These are phyloP conservation scores for Acropora tenuis DNA, from an alignment of 64 coral and sea anemone genomes.

Conservation along the genomic window DNA sequence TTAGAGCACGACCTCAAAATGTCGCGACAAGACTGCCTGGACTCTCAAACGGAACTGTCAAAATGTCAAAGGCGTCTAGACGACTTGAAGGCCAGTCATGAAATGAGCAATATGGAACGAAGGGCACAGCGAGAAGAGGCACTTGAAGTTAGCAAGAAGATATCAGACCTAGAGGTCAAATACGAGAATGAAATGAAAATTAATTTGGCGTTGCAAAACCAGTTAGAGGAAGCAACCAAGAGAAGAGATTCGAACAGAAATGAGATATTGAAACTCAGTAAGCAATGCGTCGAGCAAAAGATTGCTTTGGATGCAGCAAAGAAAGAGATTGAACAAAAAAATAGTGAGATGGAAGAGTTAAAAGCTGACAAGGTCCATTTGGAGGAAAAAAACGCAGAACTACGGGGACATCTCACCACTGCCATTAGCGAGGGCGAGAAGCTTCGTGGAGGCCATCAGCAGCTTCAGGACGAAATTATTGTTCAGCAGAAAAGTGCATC, in stretches of 20 bases:
- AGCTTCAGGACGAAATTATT: conserved; percentile 42
- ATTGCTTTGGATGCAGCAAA: conserved; percentile 43
- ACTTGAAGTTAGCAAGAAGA: conserved; percentile 42
- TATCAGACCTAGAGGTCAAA: conserved; percentile 77
- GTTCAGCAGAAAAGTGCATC: conserved; percentile 26
- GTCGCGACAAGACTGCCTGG: conserved; percentile 37
- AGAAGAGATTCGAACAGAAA: conserved; percentile 37
- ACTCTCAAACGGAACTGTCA: conserved; percentile 19
- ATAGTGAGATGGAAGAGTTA: conserved; percentile 61
- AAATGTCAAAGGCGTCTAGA: conserved; percentile 20
- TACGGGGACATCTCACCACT: conserved; percentile 13
- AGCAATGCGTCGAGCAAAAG: conserved; percentile 71
- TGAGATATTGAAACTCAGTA: conserved; percentile 63
- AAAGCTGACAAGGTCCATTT: conserved; percentile 61
- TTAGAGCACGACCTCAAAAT: conserved; percentile 43
- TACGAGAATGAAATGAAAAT: conserved; percentile 64
- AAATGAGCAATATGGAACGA: conserved; percentile 1
- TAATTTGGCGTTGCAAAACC: conserved; percentile 44
- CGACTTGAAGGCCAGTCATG: neutral
- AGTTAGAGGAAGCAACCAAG: conserved; percentile 54
- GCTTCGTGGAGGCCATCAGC: conserved; percentile 30
- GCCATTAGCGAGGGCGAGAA: conserved; percentile 38
- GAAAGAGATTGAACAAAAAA: conserved; percentile 55
- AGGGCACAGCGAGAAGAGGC: conserved; percentile 27
- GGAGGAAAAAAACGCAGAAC: conserved; percentile 48